phyloP scores from a whole-genome alignment of 2,797 vertebrate genomes.

The Taeniopygia guttata region DNA sequence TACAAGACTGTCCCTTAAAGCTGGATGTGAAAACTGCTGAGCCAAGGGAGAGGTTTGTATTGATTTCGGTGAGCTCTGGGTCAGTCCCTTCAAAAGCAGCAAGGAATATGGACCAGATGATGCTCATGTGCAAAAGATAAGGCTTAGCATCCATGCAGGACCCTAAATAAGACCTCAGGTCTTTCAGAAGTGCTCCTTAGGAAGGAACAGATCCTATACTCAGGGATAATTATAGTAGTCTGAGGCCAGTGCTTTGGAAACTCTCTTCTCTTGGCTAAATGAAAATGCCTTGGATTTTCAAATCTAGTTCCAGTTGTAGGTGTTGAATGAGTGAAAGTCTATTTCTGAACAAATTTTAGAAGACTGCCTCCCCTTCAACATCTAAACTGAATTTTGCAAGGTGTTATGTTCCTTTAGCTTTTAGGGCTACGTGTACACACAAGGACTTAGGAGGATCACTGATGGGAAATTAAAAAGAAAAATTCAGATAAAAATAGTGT shows the following conservation, averaged over 20 bases:
- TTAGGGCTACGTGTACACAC: neutral
- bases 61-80: neutral
- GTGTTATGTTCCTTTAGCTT: neutral
- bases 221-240: neutral
- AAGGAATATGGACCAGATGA: neutral
- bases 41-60: neutral
- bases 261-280: neutral
- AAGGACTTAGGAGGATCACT: neutral
- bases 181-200: neutral
- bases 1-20: neutral
- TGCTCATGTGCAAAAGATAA: neutral
- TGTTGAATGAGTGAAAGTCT: neutral
- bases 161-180: neutral
- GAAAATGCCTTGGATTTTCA: neutral
- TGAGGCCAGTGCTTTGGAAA: neutral
- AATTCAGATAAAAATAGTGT: neutral
- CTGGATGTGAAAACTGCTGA: neutral
- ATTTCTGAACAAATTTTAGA: neutral
- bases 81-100: neutral
- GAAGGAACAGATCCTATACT: neutral
- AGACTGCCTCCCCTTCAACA: neutral
- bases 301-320: neutral
- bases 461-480: neutral
- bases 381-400: neutral
- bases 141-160: neutral